These are phyloP conservation scores for Aldrovandia affinis DNA, from an alignment of 2,797 vertebrate species.

Conservation along the genomic window DNA sequence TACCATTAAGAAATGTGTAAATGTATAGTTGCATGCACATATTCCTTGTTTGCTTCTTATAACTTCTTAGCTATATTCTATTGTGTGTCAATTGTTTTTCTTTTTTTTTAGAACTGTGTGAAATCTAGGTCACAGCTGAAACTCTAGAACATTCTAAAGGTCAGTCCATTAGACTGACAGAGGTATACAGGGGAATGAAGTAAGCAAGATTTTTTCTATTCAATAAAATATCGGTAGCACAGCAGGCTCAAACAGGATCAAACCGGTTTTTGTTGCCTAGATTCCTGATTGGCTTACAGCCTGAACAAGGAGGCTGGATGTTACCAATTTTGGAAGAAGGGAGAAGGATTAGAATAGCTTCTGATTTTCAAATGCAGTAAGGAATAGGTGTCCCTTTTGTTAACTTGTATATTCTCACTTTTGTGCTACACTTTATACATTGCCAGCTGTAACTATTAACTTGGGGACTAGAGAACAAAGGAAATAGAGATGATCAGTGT, in stretches of 20 bases:
- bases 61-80: slow-evolving; percentile 10
- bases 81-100: slow-evolving; percentile 18
- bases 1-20: background rate
- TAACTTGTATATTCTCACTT: background rate
- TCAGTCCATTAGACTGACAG: slow-evolving; percentile 15
- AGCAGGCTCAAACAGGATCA: slow-evolving; percentile 18
- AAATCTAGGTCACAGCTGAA: slow-evolving; percentile 26
- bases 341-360: background rate
- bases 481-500: background rate
- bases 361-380: background rate
- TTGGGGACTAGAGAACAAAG: background rate
- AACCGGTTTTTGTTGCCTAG: slow-evolving; percentile 17
- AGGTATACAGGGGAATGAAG: slow-evolving; percentile 9
- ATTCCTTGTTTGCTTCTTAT: too few species aligned
- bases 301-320: slow-evolving; percentile 13
- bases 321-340: slow-evolving; percentile 10
- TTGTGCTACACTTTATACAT: background rate
- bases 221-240: background rate
- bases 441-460: background rate
- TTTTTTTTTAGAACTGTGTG: background rate
- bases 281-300: slow-evolving; percentile 24
- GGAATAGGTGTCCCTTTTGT: background rate
- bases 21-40: background rate
- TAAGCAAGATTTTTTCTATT: slow-evolving; percentile 9
- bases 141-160: slow-evolving; percentile 32